Evolutionary conservation across 2,113 vertebrate species (phyloP).

Genomic region (Ageneiosus marmoratus): DNA sequence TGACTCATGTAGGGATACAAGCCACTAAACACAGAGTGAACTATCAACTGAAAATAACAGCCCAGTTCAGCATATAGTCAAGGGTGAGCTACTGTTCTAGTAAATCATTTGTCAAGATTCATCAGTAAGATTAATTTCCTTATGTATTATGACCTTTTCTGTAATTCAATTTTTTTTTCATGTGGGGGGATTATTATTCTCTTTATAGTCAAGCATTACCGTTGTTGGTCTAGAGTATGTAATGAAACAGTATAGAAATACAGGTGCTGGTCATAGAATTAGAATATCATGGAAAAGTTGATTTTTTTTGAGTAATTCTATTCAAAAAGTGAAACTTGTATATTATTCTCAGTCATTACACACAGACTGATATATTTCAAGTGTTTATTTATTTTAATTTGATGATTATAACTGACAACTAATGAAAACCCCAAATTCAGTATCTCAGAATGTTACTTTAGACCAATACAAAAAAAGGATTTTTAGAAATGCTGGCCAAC

Average conservation of each 20-base stretch:
- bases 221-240: background rate
- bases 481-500: too few relatives aligned
- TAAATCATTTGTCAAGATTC: background rate
- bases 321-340: too few relatives aligned
- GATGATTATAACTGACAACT: too few relatives aligned
- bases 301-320: too few relatives aligned
- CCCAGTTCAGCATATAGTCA: conserved; percentile 12
- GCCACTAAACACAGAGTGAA: conserved; percentile 97
- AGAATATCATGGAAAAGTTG: too few relatives aligned
- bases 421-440: too few relatives aligned
- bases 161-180: background rate
- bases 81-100: background rate
- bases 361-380: too few relatives aligned
- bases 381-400: too few relatives aligned
- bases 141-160: conserved; percentile 1
- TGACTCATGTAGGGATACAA: conserved; percentile 98
- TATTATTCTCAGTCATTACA: too few relatives aligned
- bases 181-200: background rate
- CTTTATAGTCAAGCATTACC: background rate
- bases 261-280: too few relatives aligned
- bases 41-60: conserved; percentile 64
- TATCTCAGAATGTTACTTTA: too few relatives aligned
- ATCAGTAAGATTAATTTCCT: background rate
- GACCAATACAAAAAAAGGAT: too few relatives aligned
- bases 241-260: background rate